Evolutionary conservation across 1,140 invertebrate genomes (phyloP), one percentile per base, ranked within the genome.

Genomic region (Arctopsyche grandis): DNA sequence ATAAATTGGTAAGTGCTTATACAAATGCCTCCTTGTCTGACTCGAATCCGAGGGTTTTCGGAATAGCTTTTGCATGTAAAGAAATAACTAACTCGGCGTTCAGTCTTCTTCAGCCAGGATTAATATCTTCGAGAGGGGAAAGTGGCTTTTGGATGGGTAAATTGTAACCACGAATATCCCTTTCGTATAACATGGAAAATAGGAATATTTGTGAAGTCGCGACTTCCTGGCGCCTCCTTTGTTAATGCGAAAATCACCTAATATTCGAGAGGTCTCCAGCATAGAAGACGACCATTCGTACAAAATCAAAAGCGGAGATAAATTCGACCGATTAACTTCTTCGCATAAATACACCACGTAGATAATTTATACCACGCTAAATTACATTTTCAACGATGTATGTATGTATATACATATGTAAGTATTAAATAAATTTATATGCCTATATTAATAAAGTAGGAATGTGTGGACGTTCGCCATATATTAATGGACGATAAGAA

Each of bases 51-150:
- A 1, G 7, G 56, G 56, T 60, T 60, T 60, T 21, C 5, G 56
- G 19, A 60, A 60, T 60, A 21, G 56, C 56, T 60, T 60, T 60
- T 21, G 56, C 56, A 21, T 60, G 56, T 21, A 19, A 60, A 60
- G 56, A 60, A 60, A 60, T 60, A 60, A 60, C 56, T 21, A 38
- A 38, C 29, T 38, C 29, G 29, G 29, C 29, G 21, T 21, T 60
- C 14, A 19, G 56, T 60, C 56, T 60, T 60, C 56, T 21, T 9
- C 56, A 21, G 56, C 56, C 16, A 21, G 56, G 56, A 60, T 60
- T 60, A 60, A 60, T 60, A 60, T 60, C 56, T 16, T 60, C 56
- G 16, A 16, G 16, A 60, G 56, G 56, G 56, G 56, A 60, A 60
- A 60, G 16, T 19, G 56, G 16, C 56, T 60, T 60, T 60, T 19